Evolutionary conservation across 2,888 invertebrate species (phyloP).

Genomic region (Philhelius pedissequus): DNA sequence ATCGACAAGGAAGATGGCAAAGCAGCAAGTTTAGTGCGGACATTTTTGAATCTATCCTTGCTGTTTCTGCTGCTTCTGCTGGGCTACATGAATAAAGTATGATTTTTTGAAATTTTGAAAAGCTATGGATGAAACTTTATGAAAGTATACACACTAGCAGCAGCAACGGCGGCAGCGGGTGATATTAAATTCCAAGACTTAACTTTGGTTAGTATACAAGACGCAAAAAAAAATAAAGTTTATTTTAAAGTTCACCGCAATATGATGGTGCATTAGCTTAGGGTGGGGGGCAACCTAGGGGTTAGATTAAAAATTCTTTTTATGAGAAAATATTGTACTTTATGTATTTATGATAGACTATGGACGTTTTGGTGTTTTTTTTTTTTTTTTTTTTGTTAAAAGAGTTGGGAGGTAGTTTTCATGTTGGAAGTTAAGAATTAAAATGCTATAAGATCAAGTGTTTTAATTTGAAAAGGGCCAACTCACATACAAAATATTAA

Average conservation of each 20-base stretch:
- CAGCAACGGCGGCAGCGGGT: neutral
- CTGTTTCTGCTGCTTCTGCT: neutral
- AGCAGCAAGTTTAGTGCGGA: slow-evolving; percentile 44
- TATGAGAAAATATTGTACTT: slow-evolving; percentile 28
- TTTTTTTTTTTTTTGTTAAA: neutral
- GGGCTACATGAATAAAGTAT: slow-evolving; percentile 64
- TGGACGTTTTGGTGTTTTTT: neutral
- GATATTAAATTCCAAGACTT: slow-evolving; percentile 61
- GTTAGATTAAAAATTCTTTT: slow-evolving; percentile 55
- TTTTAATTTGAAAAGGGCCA: neutral
- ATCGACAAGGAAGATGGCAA: slow-evolving; percentile 59
- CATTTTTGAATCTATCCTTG: neutral
- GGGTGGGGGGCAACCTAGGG: neutral
- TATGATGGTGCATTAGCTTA: slow-evolving; percentile 14
- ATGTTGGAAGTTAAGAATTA: neutral
- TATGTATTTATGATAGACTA: slow-evolving; percentile 29
- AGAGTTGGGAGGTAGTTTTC: neutral
- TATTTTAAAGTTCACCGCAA: slow-evolving; percentile 54
- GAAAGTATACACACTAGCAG: neutral
- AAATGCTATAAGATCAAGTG: neutral
- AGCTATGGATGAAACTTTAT: slow-evolving; percentile 48
- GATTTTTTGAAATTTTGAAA: slow-evolving; percentile 42
- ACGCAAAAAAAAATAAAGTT: slow-evolving; percentile 19
- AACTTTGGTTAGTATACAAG: slow-evolving; percentile 7
- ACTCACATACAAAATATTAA: neutral